Evolutionary conservation across 1,140 invertebrate species (phyloP).

Genomic region (Tetramorium simillimum): DNA sequence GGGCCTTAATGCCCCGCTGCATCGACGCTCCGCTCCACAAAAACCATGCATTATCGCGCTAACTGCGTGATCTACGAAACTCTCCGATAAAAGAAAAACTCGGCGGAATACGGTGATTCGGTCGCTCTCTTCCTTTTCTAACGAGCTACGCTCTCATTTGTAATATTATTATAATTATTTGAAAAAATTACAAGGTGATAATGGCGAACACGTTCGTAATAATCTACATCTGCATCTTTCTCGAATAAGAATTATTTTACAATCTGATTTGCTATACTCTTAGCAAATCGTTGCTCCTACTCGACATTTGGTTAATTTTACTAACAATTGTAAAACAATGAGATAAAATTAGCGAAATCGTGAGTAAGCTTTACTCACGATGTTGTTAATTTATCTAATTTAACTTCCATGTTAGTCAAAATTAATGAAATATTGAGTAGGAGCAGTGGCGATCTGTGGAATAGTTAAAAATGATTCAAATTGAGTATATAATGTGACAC

Average conservation of each 20-base stretch:
- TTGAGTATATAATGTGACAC: no score
- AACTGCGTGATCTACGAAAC: conserved; percentile 54
- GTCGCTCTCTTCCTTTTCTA: not conserved
- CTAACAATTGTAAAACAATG: no score
- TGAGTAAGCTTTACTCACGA: no score
- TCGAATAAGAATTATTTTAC: not conserved
- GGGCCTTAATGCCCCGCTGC: conserved; percentile 63
- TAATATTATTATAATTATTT: not conserved
- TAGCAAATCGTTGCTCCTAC: no score
- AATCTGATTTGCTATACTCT: no score
- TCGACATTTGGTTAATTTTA: no score
- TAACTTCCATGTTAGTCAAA: no score
- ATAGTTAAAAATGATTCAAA: no score
- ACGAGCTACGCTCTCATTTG: not conserved
- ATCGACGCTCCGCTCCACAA: conserved; percentile 30
- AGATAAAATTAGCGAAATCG: no score
- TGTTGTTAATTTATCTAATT: no score
- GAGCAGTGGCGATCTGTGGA: no score
- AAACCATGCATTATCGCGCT: conserved; percentile 56
- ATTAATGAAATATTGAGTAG: no score
- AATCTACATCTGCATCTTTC: not conserved
- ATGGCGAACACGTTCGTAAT: not conserved
- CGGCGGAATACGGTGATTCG: not conserved
- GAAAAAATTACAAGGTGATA: not conserved
- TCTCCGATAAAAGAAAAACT: conserved; percentile 22